phyloP scores from a whole-genome alignment of 2,113 vertebrate genomes.

The Hydrochoerus hydrochaeris region DNA sequence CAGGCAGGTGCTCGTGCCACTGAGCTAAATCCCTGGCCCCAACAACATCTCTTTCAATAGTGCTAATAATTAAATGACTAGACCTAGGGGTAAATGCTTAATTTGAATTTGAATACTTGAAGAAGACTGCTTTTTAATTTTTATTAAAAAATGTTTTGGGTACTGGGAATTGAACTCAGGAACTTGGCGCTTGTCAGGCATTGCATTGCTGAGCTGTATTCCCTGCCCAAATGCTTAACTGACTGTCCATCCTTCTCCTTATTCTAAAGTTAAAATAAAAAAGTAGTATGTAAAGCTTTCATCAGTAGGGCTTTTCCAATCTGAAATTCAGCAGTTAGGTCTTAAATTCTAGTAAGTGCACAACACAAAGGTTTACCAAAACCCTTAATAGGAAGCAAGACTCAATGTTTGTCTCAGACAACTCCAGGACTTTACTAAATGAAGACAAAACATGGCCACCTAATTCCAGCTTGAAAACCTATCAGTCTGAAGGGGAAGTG shows the following conservation, averaged over 20 bases:
- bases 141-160: no score
- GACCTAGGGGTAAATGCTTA: neutral
- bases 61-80: neutral
- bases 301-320: neutral
- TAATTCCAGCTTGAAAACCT: slow-evolving; percentile 5
- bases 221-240: neutral
- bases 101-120: neutral
- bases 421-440: neutral
- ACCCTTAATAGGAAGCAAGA: neutral
- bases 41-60: neutral
- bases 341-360: slow-evolving; percentile 2
- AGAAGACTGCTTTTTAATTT: neutral
- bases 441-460: neutral
- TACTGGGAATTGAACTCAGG: no score
- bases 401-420: neutral
- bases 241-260: neutral
- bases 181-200: no score
- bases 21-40: no score
- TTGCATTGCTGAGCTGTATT: no score
- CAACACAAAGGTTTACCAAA: neutral
- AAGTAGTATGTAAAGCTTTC: neutral
- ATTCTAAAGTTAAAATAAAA: neutral
- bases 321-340: neutral
- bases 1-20: no score
- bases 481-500: neutral